These are phyloP conservation scores for Porites australiensis DNA, from an alignment of 64 coral and sea anemone species.

Conservation along the genomic window DNA sequence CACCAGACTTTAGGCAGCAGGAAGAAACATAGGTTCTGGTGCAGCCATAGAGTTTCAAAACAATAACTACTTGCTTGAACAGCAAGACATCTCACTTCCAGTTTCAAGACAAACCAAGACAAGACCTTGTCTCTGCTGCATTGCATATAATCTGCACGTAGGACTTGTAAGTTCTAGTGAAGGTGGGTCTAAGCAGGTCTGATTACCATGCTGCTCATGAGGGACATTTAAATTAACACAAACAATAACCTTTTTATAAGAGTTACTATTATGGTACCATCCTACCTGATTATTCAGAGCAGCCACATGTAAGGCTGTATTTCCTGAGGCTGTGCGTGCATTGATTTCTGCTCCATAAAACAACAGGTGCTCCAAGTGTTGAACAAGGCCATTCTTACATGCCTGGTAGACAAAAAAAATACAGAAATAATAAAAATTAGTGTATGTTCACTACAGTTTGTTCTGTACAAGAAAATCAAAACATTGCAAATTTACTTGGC, in stretches of 20 bases:
- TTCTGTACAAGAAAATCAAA: background rate
- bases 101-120: background rate
- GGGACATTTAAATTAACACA: too few relatives aligned
- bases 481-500: background rate
- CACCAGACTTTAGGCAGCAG: background rate
- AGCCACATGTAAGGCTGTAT: constrained; percentile 89
- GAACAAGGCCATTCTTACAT: constrained; percentile 95
- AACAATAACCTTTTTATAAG: too few relatives aligned
- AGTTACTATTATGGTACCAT: too few relatives aligned
- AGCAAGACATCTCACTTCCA: too few relatives aligned
- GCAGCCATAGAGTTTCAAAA: background rate
- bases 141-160: too few relatives aligned
- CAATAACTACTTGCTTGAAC: background rate
- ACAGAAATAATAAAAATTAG: background rate
- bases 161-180: too few relatives aligned
- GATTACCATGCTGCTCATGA: too few relatives aligned
- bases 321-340: constrained; percentile 89
- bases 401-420: constrained; percentile 47
- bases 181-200: too few relatives aligned
- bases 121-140: background rate
- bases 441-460: background rate
- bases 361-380: constrained; percentile 94
- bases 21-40: background rate
- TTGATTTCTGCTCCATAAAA: constrained; percentile 97
- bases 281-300: constrained; percentile 93